A percentile compares a stretch with the other conserved stretches of the same genome.
Evolutionary conservation across 2,797 vertebrate species (phyloP).

Genomic region (Notoglanidium macrostoma): DNA sequence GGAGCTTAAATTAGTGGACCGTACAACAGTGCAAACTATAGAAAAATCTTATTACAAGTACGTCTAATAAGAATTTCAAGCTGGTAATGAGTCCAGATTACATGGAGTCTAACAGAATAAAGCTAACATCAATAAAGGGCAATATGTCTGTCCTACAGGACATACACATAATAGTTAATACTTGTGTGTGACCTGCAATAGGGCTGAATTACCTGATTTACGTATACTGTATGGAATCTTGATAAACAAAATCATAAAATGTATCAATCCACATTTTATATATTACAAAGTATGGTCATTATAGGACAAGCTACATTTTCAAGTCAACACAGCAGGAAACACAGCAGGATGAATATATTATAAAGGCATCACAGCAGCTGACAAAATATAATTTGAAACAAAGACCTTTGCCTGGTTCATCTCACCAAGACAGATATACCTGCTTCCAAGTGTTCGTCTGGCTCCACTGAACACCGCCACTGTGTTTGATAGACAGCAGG

Average conservation of each 20-base stretch:
- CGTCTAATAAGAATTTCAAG: neutral
- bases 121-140: neutral
- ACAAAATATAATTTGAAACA: conserved; percentile 35
- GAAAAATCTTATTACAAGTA: neutral
- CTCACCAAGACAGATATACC: neutral
- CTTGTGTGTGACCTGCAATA: too few species aligned
- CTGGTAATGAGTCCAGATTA: neutral
- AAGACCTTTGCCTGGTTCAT: conserved; percentile 23
- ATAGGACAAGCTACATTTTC: neutral
- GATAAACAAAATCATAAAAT: neutral
- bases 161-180: too few species aligned
- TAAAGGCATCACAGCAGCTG: conserved; percentile 15
- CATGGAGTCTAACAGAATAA: neutral
- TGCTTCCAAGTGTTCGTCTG: conserved; percentile 26
- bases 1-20: neutral
- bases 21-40: neutral
- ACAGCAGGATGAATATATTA: conserved; percentile 24
- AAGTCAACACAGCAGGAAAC: neutral
- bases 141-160: neutral
- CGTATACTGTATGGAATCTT: neutral
- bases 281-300: neutral
- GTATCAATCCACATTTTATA: neutral
- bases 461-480: conserved; percentile 39
- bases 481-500: conserved; percentile 48
- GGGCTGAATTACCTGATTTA: neutral